A percentile compares a stretch with the other conserved stretches of the same genome.
Evolutionary conservation across 2,888 invertebrate genomes (phyloP).

Genomic region (Drosophila greeni): DNA sequence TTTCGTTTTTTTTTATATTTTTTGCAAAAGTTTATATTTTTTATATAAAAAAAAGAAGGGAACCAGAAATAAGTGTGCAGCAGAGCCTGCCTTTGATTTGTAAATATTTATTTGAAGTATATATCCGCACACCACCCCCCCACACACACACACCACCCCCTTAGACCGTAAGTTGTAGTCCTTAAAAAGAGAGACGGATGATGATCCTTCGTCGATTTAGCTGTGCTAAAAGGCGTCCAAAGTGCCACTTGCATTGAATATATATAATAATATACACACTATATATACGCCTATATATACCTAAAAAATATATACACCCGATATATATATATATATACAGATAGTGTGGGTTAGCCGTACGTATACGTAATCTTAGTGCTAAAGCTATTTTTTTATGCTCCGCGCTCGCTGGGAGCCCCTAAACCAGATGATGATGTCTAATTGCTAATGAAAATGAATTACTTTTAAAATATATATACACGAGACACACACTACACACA

Average conservation of each 20-base stretch:
- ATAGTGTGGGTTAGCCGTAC: conserved; percentile 37
- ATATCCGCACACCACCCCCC: conserved; percentile 24
- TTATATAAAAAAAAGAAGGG: conserved; percentile 28
- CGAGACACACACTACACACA: conserved; percentile 16
- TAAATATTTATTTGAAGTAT: conserved; percentile 69
- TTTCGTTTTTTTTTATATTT: conserved; percentile 30
- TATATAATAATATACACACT: conserved; percentile 26
- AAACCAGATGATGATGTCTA: conserved; percentile 31
- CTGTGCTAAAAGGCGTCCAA: conserved; percentile 38
- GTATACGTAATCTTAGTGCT: conserved; percentile 34
- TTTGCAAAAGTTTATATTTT: conserved; percentile 10
- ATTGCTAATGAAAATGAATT: conserved; percentile 45
- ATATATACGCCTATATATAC: conserved; percentile 36
- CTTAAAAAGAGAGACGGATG: conserved; percentile 9
- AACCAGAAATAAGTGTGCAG: conserved; percentile 3
- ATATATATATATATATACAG: conserved; percentile 33
- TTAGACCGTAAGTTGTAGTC: conserved; percentile 34
- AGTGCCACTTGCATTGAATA: conserved; percentile 56
- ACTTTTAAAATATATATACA: conserved; percentile 32
- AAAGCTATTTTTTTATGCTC: conserved; percentile 27
- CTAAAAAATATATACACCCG: conserved; percentile 22
- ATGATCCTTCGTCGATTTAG: conserved; percentile 33
- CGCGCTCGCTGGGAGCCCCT: conserved; percentile 26
- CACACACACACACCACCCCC: conserved; percentile 32
- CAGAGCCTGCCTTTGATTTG: conserved; percentile 51